phyloP scores from a whole-genome alignment of 2,797 vertebrate genomes.

The Myotis myotis region DNA sequence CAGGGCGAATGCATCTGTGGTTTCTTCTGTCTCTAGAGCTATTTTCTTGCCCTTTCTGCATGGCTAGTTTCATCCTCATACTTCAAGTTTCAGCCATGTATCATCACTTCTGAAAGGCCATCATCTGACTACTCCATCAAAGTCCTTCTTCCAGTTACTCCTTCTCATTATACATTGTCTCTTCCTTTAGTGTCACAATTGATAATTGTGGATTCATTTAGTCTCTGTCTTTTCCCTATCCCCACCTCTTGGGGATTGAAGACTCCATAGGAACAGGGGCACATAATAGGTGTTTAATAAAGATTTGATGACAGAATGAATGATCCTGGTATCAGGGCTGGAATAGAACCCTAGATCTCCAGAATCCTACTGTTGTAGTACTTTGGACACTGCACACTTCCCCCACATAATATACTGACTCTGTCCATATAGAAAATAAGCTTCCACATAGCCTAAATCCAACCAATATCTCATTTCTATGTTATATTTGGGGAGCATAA shows the following conservation, averaged over 20 bases:
- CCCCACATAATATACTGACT: not conserved
- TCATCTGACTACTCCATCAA: not conserved
- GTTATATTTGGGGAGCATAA: not conserved
- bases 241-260: not conserved
- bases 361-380: not conserved
- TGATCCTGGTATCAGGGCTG: not conserved
- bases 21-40: not conserved
- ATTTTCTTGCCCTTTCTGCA: not conserved
- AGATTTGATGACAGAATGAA: conserved; percentile 1
- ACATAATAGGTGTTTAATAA: not conserved
- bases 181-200: not conserved
- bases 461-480: not conserved
- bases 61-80: not conserved
- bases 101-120: not conserved
- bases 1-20: too few species aligned
- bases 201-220: conserved; percentile 19
- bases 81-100: not conserved
- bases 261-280: not conserved
- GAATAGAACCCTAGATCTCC: not conserved
- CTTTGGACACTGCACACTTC: not conserved
- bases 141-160: not conserved
- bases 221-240: not conserved
- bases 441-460: not conserved
- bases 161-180: not conserved
- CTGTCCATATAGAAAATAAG: not conserved